Base-by-base conservation (phyloP, 2,113 vertebrate genomes). In the Mesitornis unicolor region DNA sequence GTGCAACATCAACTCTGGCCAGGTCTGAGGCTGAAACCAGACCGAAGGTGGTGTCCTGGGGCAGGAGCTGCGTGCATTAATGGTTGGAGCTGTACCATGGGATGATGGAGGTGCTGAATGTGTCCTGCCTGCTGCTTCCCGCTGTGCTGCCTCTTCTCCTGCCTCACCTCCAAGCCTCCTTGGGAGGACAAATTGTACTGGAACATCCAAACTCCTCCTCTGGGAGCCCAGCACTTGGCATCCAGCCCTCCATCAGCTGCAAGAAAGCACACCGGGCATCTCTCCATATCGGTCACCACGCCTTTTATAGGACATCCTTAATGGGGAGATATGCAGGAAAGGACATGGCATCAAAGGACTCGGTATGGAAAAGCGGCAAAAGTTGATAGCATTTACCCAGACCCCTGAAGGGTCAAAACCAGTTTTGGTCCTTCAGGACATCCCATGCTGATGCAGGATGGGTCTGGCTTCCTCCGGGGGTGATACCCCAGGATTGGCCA, bases 281-380 rank as follows among this genome's bases (percentile, higher is more conserved):
- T 43, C 59, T 91, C 84, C 95, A 81, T 0, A n/a, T 59, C 6
- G 2, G 71, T 42, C 79, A 65, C 57, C 2, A 14, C 1, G 4
- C 25, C 75, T 92, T 64, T 76, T 35, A n/a, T 31, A 14, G 71
- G 31, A 28, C 25, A 22, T 10, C 12, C 40, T 4, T 8, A 36
- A 2, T 0, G 5, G 40, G 57, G 26, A 71, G 20, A 40, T 42
- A 40, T 1, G 0, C 25, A 20, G 77, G n/a, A 29, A 35, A 65
- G 70, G 65, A 75, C 69, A 25, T 14, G 35, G 6, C 48, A 63
- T 33, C 73, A 59, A 26, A 47, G 29, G 13, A 33, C 29, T 82
- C 9, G 1, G 16, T 4, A 6, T 2, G 40, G 45, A 48, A 54
- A 48, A 36, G 21, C 13, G 82, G 3, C 18, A 48, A 64, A 38